Evolutionary conservation across 2,888 invertebrate genomes (phyloP).

Genomic region (Noctua janthe): DNA sequence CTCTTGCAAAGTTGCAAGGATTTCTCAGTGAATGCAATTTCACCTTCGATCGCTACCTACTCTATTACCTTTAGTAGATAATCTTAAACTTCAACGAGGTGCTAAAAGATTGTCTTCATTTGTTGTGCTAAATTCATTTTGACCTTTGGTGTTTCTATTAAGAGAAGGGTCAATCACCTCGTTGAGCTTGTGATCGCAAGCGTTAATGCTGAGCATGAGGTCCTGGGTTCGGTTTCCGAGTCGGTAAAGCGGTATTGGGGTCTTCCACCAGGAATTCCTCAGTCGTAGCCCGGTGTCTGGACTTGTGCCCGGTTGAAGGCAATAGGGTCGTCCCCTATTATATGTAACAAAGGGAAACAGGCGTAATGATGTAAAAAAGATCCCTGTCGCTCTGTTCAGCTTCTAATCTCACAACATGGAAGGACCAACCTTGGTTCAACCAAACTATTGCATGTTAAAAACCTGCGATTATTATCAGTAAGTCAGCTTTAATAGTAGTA

Average conservation of each 20-base stretch:
- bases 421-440: neutral
- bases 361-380: neutral
- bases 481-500: neutral
- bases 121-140: neutral
- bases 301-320: no score
- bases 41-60: conserved; percentile 22
- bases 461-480: no score
- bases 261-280: no score
- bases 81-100: conserved; percentile 23
- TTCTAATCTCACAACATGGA: neutral
- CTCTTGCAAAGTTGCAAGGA: conserved; percentile 21
- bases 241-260: no score
- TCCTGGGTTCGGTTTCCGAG: no score
- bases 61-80: neutral
- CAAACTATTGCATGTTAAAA: neutral
- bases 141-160: neutral
- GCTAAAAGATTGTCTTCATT: neutral
- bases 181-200: no score
- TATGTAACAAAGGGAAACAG: neutral
- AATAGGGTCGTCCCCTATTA: no score
- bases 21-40: conserved; percentile 28
- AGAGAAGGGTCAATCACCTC: neutral
- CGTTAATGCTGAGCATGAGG: no score
- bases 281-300: no score
- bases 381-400: neutral